Base-by-base conservation (phyloP, 2,888 invertebrate genomes). In the Limnephilus lunatus region DNA sequence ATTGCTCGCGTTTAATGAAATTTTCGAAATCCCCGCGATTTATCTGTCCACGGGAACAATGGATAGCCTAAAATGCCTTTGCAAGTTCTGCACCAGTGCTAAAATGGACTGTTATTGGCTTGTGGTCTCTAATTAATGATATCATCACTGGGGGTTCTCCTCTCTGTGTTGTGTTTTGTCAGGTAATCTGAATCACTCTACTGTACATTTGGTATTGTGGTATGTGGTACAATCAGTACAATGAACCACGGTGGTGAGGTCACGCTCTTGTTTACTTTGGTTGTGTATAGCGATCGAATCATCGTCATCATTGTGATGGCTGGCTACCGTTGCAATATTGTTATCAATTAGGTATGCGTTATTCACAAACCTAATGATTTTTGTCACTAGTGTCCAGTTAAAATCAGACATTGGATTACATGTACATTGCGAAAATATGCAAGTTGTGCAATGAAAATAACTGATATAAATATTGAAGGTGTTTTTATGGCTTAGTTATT, bases 261-360 rank as follows among this genome's bases (percentile, higher is more conserved):
- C 83, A 83, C 35, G 83, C 83, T 35, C 83, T 83, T 83, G 35
- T 83, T 83, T 83, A 83, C 83, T 83, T 83, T 83, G 25, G 83
- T 83, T 83, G 0, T 25, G n/a, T 68, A 68, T n/a, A 25, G 25
- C 68, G 68, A 68, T 68, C 68, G 68, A 68, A 68, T 68, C 68
- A 25, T 4, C 68, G 35, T 32, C 83, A 35, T 83, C 39, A 83
- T 25, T 9, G 3, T 9, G 35, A 7, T 11, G 83, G 83, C 2
- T 25, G 83, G 14, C 35, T 35, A 35, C 83, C 35, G 83, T 83
- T 83, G 83, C 83, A 11, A 2, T 32, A 39, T 83, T 39, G 83
- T 83, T 35, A 32, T 25, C 32, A 9, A 7, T 25, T 68, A 68
- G 68, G 9, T 25, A n/a, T 9, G 25, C 68, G 25, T 68, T 68